Conservation (phyloP, 1,140 invertebrate species). For the Dysdera silvatica region DNA sequence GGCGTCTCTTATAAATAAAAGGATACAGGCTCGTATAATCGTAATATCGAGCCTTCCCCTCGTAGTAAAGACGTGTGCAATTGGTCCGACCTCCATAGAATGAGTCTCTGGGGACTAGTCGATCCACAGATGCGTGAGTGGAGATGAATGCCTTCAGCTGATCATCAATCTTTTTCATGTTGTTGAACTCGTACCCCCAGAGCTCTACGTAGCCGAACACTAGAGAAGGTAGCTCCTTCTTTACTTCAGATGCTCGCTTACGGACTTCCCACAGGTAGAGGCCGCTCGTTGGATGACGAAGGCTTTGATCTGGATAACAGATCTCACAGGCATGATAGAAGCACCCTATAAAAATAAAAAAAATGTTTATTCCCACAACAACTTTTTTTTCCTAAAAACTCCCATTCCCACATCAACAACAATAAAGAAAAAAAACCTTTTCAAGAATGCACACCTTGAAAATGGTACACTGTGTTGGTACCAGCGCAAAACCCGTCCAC, state of each 20-base stretch:
- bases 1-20: too few relatives aligned
- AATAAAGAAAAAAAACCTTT: not conserved
- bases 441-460: too few relatives aligned
- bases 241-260: not conserved
- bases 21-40: conserved; percentile 18
- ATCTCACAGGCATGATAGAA: not conserved
- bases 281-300: not conserved
- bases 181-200: not conserved
- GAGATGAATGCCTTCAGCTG: not conserved
- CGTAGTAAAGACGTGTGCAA: not conserved
- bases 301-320: not conserved
- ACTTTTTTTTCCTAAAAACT: not conserved
- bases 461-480: not conserved
- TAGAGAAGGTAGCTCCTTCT: not conserved
- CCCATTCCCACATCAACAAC: too few relatives aligned
- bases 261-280: too few relatives aligned
- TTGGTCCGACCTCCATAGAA: not conserved
- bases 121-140: not conserved
- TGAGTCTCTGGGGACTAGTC: not conserved
- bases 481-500: not conserved
- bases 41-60: conserved; percentile 5
- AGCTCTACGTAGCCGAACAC: not conserved
- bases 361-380: not conserved
- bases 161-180: not conserved
- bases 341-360: conserved; percentile 5